Evolutionary conservation across 2,888 invertebrate genomes (phyloP).

Genomic region (Trichogramma evanescens): DNA sequence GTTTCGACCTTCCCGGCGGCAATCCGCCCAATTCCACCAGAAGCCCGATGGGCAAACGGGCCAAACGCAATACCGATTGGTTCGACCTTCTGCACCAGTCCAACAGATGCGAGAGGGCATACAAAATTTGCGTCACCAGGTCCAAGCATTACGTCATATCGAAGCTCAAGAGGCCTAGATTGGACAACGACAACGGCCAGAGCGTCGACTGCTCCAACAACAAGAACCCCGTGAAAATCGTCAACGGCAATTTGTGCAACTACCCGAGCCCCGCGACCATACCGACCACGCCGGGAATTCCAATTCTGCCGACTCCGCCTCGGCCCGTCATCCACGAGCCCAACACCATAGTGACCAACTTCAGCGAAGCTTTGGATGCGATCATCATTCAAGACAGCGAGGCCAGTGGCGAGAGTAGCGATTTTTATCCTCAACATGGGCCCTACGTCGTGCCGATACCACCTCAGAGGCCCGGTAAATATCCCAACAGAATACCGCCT

Average conservation of each 20-base stretch:
- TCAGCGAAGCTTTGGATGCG: conserved; percentile 9
- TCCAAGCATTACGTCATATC: conserved; percentile 10
- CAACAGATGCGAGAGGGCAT: conserved; percentile 11
- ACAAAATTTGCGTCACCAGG: conserved; percentile 15
- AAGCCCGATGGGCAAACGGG: background rate
- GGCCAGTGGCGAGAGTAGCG: conserved; percentile 5
- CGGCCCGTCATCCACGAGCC: background rate
- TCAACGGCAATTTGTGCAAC: background rate
- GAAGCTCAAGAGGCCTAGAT: conserved; percentile 3
- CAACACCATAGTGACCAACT: background rate
- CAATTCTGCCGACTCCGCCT: background rate
- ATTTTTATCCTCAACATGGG: conserved; percentile 5
- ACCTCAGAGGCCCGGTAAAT: conserved; percentile 17
- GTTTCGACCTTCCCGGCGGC: background rate
- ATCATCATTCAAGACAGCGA: conserved; percentile 6
- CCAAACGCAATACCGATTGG: conserved; percentile 9
- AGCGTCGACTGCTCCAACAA: background rate
- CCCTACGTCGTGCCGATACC: background rate
- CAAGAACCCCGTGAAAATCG: conserved; percentile 5
- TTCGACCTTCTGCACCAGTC: conserved; percentile 12
- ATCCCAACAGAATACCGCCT: conserved; percentile 25
- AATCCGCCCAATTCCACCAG: background rate
- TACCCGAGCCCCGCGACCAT: background rate
- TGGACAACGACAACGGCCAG: background rate
- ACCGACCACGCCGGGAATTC: background rate